Evolutionary conservation across 2,888 invertebrate species (phyloP), one percentile per base, ranked within the genome.

Genomic region (Drosophila falleni): DNA sequence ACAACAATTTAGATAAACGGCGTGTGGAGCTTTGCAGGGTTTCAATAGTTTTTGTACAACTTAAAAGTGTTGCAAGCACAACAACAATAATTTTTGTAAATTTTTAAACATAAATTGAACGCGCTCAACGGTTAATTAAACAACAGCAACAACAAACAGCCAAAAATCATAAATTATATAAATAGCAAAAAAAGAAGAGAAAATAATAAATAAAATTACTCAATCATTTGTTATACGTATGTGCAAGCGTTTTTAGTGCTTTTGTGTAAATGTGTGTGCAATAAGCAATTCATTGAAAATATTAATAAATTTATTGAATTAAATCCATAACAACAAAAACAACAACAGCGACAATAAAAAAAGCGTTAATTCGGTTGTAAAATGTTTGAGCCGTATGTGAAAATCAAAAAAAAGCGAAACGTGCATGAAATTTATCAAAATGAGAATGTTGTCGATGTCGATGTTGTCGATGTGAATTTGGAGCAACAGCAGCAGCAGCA

Each of bases 311-410:
- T 16, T 42, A 51, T 39, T 50, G 29, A 15, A 44, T 26, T 13
- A 41, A 50, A 44, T 26, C 15, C 47, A 41, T n/a, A 53, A 41
- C n/a, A 51, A 35, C 13, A 47, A 37, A 19, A 37, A 9, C 6
- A 66, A 11, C 16, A 67, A 31, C 5, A 16, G 16, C 23, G 11
- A 44, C 9, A 33, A n/a, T 8, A 67, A 13, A 60, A 60, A 44
- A 74, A 81, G 72, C 69, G 61, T 53, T 33, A 75, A 56, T 62
- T 63, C 73, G 50, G 53, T 71, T 78, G 78, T 87, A 92, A 91
- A 92, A 92, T 92, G 92, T 92, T 92, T 86, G 92, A 92, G 89
- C 91, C 92, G 73, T 91, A 91, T 91, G 92, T 92, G 87, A 92
- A 92, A 90, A 92, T 92, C 9, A 92, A 92, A 86, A 92, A 92